These are phyloP conservation scores for Meghimatium bilineatum DNA, from an alignment of 2,888 invertebrate species.

Conservation along the genomic window DNA sequence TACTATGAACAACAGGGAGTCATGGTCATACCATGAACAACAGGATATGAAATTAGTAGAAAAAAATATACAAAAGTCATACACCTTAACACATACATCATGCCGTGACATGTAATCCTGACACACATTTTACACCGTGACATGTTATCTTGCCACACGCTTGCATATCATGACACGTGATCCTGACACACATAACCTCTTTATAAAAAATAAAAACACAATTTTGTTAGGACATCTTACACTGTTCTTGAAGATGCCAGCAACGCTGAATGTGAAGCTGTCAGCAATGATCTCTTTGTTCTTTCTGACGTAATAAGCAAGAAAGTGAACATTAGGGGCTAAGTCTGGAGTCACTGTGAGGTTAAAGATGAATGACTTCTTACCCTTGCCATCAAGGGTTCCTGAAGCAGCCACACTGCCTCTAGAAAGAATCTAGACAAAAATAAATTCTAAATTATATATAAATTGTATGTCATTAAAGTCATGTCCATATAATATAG, in stretches of 20 bases:
- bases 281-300: conserved; percentile 81
- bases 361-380: conserved; percentile 35
- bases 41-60: no score
- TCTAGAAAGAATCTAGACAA: conserved; percentile 52
- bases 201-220: background rate
- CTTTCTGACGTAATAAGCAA: conserved; percentile 80
- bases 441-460: conserved; percentile 12
- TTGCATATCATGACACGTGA: no score
- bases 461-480: no score
- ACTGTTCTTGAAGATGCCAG: conserved; percentile 81
- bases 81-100: no score
- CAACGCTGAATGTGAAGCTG: conserved; percentile 80
- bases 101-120: no score
- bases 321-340: conserved; percentile 66
- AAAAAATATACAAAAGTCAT: no score
- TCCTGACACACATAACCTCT: no score
- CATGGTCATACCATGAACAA: no score
- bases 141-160: no score
- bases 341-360: conserved; percentile 52
- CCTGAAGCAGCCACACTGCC: conserved; percentile 45
- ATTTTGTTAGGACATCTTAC: conserved; percentile 71
- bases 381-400: conserved; percentile 17
- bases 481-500: no score
- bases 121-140: no score
- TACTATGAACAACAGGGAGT: no score